phyloP scores from a whole-genome alignment of 2,888 invertebrate genomes.

The Spatulosminthurus flaviceps region DNA sequence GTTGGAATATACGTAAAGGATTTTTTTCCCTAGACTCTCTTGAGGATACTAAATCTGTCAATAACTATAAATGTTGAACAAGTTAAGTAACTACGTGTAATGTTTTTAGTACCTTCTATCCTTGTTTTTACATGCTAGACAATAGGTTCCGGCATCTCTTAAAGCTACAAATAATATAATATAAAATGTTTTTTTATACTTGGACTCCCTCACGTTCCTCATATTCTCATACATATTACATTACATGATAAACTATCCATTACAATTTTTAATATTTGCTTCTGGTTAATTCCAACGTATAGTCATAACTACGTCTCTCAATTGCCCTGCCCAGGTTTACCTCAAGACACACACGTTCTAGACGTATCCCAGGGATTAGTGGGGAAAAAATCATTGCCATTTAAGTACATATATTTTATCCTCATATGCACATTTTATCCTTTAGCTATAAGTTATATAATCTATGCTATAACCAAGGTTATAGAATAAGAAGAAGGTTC shows the following conservation, averaged over 20 bases:
- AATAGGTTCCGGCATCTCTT: constrained; percentile 16
- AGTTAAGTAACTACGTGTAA: not conserved
- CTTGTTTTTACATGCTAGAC: too few relatives aligned
- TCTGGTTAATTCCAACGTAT: not conserved
- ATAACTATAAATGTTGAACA: constrained; percentile 12
- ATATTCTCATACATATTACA: not conserved
- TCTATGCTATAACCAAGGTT: too few relatives aligned
- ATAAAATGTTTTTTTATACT: not conserved
- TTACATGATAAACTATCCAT: not conserved
- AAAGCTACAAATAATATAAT: not conserved
- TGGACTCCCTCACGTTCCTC: not conserved
- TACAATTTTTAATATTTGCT: not conserved
- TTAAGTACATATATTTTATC: too few relatives aligned
- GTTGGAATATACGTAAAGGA: not conserved
- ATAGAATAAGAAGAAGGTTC: too few relatives aligned
- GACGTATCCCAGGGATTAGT: too few relatives aligned
- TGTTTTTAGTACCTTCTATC: not conserved
- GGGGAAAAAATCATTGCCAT: too few relatives aligned
- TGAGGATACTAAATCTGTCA: constrained; percentile 15
- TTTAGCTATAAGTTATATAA: too few relatives aligned
- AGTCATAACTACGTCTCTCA: too few relatives aligned
- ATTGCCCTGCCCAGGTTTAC: too few relatives aligned
- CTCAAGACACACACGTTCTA: too few relatives aligned
- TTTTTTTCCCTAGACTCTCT: constrained; percentile 1
- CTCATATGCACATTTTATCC: too few relatives aligned